Conservation (phyloP, 35 echinoderm and acorn worm genomes). For the Ophioderma brevispina region DNA sequence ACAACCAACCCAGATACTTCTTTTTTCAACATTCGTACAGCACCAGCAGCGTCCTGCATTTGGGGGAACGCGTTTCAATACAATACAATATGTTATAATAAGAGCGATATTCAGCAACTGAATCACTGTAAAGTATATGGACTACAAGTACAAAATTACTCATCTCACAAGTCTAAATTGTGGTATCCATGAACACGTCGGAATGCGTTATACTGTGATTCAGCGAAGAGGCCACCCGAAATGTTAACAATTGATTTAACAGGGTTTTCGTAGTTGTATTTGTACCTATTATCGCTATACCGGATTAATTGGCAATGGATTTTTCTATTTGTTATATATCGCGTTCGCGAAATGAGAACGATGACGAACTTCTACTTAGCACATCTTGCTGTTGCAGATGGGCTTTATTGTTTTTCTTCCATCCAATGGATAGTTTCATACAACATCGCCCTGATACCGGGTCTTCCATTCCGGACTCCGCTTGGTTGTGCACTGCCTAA, state of each 20-base stretch:
- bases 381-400: conserved; percentile 54
- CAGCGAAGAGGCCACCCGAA: background rate
- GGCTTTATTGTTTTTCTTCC: conserved; percentile 11
- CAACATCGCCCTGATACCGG: background rate
- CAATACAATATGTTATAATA: no score
- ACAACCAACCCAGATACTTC: no score
- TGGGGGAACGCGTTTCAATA: no score
- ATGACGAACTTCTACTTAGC: conserved; percentile 57
- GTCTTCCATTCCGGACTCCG: background rate
- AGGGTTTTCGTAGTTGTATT: background rate
- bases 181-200: background rate
- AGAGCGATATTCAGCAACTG: no score
- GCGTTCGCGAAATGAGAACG: conserved; percentile 46
- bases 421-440: background rate
- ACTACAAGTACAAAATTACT: no score
- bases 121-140: no score
- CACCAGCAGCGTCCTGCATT: no score
- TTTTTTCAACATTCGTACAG: no score
- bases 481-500: background rate
- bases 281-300: conserved; percentile 10
- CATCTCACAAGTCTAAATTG: no score
- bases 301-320: conserved; percentile 39
- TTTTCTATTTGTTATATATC: conserved; percentile 45
- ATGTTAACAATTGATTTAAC: background rate
- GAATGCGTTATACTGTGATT: background rate